Evolutionary conservation across 2,888 invertebrate genomes (phyloP).

Genomic region (Drosophila meridiana): DNA sequence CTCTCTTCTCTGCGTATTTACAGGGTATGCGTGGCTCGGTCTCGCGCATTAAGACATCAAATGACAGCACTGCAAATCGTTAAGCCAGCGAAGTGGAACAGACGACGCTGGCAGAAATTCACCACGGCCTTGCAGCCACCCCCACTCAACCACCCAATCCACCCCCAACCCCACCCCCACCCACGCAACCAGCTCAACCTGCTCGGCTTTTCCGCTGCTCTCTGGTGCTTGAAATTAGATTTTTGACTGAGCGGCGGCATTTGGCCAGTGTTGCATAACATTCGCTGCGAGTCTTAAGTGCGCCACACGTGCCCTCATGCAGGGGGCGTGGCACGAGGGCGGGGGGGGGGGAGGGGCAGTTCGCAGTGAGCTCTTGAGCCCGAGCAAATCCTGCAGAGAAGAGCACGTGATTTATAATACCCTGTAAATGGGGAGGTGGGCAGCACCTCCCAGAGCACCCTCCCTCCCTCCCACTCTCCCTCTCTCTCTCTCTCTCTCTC

Average conservation of each 20-base stretch:
- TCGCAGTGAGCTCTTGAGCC: slow-evolving; percentile 1
- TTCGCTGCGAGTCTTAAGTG: slow-evolving; percentile 70
- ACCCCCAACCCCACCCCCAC: background rate
- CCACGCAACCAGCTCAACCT: background rate
- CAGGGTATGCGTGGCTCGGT: slow-evolving; percentile 2
- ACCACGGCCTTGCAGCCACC: slow-evolving; percentile 35
- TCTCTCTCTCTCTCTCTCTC: background rate
- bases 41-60: slow-evolving; percentile 72
- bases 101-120: slow-evolving; percentile 32
- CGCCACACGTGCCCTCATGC: slow-evolving; percentile 35
- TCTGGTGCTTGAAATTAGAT: slow-evolving; percentile 81
- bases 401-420: slow-evolving; percentile 47
- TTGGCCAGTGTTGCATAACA: slow-evolving; percentile 39
- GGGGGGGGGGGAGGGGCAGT: too few species aligned
- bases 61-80: slow-evolving; percentile 68
- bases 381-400: slow-evolving; percentile 40
- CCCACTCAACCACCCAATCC: background rate
- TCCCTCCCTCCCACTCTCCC: background rate
- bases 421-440: slow-evolving; percentile 1
- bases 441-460: background rate
- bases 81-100: slow-evolving; percentile 73
- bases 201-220: slow-evolving; percentile 37
- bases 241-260: slow-evolving; percentile 48
- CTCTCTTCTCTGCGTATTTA: background rate
- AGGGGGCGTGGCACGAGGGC: background rate